Conservation (phyloP, 2,888 invertebrate genomes). For the Scotopteryx bipunctaria region DNA sequence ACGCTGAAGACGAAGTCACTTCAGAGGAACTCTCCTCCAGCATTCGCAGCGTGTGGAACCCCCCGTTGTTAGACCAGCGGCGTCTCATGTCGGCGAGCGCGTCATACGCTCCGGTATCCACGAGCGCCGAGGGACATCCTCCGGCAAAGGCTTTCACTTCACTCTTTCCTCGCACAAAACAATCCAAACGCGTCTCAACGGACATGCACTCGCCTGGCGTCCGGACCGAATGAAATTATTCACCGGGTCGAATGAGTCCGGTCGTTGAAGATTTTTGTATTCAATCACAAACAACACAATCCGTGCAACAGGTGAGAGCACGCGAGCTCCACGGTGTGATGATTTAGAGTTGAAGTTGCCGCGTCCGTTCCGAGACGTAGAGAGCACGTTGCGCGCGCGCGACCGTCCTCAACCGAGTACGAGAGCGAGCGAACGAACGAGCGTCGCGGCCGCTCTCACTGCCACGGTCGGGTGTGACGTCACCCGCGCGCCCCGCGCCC, state of each 20-base stretch:
- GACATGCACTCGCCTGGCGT: constrained; percentile 69
- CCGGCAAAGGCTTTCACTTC: constrained; percentile 76
- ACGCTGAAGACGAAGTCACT: constrained; percentile 89
- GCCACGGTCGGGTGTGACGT: constrained; percentile 83
- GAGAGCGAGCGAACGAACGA: constrained; percentile 71
- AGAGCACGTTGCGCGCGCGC: constrained; percentile 74
- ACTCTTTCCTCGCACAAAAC: constrained; percentile 78
- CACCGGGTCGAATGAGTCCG: constrained; percentile 25
- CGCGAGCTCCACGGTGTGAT: constrained; percentile 57
- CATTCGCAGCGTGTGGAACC: constrained; percentile 85
- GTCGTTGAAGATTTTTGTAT: constrained; percentile 46
- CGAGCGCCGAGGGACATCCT: constrained; percentile 74
- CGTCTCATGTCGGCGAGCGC: constrained; percentile 87
- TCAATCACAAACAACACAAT: constrained; percentile 58
- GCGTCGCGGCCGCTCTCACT: constrained; percentile 76
- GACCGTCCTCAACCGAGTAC: constrained; percentile 79
- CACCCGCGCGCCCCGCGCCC: constrained; percentile 56
- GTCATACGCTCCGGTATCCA: constrained; percentile 72
- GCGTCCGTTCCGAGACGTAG: constrained; percentile 51
- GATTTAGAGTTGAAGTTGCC: constrained; percentile 57
- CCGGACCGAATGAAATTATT: constrained; percentile 60
- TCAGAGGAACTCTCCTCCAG: constrained; percentile 89
- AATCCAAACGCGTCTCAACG: constrained; percentile 69
- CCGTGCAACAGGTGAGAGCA: constrained; percentile 67
- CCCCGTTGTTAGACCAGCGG: constrained; percentile 90